These are phyloP conservation scores for Urocolius indicus DNA, from an alignment of 2,113 vertebrate genomes.

Conservation along the genomic window DNA sequence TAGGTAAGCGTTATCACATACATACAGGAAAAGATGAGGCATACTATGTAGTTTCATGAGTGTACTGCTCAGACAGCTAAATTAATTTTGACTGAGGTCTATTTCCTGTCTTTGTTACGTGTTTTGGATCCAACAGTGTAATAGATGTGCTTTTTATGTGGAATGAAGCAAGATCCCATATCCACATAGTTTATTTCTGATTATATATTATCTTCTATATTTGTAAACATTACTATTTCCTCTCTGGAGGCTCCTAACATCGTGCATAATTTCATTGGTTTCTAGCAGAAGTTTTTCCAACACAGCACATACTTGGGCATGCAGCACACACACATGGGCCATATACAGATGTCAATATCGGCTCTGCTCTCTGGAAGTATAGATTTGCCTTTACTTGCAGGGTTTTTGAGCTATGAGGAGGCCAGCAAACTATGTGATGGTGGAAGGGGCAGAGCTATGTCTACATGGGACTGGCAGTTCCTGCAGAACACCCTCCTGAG, in stretches of 20 bases:
- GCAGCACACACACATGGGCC: rapidly evolving
- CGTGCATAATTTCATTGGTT: background rate
- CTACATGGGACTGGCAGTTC: background rate
- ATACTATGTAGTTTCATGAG: background rate
- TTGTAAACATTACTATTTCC: constrained; percentile 18
- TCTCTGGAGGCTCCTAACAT: constrained; percentile 4
- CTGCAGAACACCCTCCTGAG: background rate
- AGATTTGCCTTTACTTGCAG: background rate
- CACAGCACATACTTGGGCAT: rapidly evolving
- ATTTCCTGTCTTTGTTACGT: background rate
- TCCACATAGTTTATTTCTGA: constrained; percentile 13
- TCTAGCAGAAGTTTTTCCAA: background rate
- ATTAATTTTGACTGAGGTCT: background rate
- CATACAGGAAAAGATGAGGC: background rate
- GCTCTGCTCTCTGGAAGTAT: background rate
- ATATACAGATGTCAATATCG: background rate
- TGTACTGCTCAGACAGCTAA: background rate
- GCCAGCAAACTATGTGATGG: rapidly evolving
- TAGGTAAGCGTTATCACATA: background rate
- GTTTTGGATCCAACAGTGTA: background rate
- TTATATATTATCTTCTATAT: background rate
- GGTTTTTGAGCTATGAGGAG: background rate
- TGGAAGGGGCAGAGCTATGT: background rate
- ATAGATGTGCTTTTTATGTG: background rate
- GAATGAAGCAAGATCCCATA: background rate